phyloP scores from a whole-genome alignment of 2,797 vertebrate species.

The Neosilurus hyrtlii region DNA sequence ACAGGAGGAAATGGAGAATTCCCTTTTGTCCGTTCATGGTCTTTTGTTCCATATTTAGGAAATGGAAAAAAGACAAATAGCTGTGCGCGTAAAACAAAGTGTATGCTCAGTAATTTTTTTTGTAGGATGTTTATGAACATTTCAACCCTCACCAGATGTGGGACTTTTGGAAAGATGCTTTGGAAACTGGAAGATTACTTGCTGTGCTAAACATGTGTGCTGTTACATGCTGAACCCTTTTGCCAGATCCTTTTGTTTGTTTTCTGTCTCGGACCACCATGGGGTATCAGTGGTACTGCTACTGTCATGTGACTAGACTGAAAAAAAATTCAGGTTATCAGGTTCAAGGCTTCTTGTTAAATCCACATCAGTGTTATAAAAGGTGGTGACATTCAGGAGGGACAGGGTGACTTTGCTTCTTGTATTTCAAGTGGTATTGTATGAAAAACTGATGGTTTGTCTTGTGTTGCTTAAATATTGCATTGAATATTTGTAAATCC shows the following conservation, averaged over 20 bases:
- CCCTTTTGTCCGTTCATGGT: not conserved
- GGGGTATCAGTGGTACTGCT: not conserved
- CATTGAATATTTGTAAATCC: not conserved
- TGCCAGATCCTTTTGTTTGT: not conserved
- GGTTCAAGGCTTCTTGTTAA: not conserved
- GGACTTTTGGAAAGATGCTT: not conserved
- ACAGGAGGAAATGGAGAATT: not conserved
- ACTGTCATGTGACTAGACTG: not conserved
- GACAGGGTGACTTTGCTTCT: not conserved
- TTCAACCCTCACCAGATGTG: slow-evolving; percentile 5
- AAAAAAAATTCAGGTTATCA: slow-evolving; percentile 7
- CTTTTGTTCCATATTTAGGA: slow-evolving; percentile 2
- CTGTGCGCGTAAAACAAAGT: not conserved
- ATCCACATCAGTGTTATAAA: not conserved
- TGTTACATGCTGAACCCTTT: not conserved
- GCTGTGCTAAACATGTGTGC: not conserved
- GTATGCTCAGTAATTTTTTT: not conserved
- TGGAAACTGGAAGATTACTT: not conserved
- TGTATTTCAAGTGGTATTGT: not conserved
- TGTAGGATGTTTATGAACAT: not conserved
- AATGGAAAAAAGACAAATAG: slow-evolving; percentile 14
- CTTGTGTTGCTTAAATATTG: not conserved
- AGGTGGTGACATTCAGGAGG: not conserved
- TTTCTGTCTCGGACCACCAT: not conserved
- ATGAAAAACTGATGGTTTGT: not conserved